These are phyloP conservation scores for Anomalospiza imberbis DNA, from an alignment of 2,797 vertebrate species.

Conservation along the genomic window DNA sequence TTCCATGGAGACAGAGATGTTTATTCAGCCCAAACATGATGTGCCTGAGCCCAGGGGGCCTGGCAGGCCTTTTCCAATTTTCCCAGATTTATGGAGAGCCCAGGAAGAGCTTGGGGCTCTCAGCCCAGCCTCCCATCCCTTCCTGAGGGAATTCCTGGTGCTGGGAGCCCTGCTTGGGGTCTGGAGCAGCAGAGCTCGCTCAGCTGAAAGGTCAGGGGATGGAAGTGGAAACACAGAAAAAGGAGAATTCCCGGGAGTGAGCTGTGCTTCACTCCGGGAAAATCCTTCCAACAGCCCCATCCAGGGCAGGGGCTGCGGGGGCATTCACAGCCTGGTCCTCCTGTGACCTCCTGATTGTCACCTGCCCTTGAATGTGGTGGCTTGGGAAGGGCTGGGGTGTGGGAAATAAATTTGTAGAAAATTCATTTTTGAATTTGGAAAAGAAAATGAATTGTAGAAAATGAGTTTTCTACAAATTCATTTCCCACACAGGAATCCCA, in stretches of 20 bases:
- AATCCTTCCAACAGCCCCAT: neutral
- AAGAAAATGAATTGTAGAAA: neutral
- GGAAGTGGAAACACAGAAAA: neutral
- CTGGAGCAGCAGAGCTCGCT: neutral
- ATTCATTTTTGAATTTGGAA: neutral
- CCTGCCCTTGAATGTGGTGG: neutral
- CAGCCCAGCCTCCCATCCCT: neutral
- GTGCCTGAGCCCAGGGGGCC: neutral
- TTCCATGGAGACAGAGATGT: neutral
- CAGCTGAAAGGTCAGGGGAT: neutral
- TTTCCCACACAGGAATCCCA: neutral
- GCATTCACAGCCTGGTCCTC: neutral
- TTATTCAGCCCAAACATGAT: neutral
- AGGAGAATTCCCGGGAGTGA: neutral
- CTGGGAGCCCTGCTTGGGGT: neutral
- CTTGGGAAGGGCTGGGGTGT: fast-evolving
- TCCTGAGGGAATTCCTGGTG: neutral
- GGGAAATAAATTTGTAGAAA: neutral
- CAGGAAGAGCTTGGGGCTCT: neutral
- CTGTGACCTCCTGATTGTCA: neutral
- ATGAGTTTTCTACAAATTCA: neutral
- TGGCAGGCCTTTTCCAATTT: neutral
- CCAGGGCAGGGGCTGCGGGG: neutral
- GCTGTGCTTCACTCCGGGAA: neutral
- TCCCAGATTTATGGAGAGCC: neutral